phyloP scores from a whole-genome alignment of 2,113 vertebrate genomes.

The Barnardius zonarius region DNA sequence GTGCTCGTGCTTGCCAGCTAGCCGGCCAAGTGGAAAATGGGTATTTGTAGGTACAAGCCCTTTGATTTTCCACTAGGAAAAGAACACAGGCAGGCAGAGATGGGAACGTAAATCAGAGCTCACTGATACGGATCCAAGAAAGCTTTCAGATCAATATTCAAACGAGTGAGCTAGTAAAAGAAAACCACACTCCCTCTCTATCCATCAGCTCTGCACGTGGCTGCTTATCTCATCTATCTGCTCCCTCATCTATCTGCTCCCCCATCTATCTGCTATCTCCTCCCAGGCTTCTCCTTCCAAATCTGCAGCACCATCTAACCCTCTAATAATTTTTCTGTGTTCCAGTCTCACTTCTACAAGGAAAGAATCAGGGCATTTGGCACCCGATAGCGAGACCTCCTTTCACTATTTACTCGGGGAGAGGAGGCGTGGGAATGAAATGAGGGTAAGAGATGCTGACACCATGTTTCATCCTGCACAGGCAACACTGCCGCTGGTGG shows the following conservation, averaged over 20 bases:
- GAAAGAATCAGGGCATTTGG: neutral
- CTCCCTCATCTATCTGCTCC: neutral
- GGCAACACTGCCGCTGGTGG: neutral
- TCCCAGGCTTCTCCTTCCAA: neutral
- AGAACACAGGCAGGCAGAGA: neutral
- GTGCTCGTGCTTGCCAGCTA: neutral
- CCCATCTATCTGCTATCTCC: neutral
- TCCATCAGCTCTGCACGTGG: neutral
- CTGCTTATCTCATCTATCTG: neutral
- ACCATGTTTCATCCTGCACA: neutral
- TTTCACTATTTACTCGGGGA: neutral
- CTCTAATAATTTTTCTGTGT: neutral
- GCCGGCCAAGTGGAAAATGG: slow-evolving; percentile 29
- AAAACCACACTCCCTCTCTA: neutral
- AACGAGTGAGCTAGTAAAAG: neutral
- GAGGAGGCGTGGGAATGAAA: neutral
- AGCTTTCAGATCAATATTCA: slow-evolving; percentile 39
- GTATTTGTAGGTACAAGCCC: slow-evolving; percentile 26
- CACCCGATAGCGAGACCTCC: neutral
- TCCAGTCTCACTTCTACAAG: neutral
- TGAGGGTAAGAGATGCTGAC: neutral
- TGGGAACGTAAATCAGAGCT: neutral
- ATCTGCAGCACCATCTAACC: slow-evolving; percentile 3
- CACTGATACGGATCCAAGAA: neutral
- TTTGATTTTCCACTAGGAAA: slow-evolving; percentile 17